These are phyloP conservation scores for Sander vitreus DNA, from an alignment of 2,113 vertebrate genomes.

Conservation along the genomic window DNA sequence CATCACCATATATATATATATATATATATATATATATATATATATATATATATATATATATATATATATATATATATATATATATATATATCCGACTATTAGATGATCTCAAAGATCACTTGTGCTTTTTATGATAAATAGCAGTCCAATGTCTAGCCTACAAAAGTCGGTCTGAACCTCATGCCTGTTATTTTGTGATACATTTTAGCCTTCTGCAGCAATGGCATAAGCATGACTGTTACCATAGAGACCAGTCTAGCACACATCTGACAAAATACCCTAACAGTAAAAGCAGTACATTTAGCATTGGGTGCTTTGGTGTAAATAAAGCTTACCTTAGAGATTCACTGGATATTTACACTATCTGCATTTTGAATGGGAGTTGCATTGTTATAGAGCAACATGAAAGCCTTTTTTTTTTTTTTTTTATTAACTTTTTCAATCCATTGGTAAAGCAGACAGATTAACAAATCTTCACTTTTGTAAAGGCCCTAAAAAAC, in stretches of 20 bases:
- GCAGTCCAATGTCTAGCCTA: background rate
- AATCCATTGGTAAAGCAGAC: background rate
- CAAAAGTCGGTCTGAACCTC: background rate
- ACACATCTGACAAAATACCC: background rate
- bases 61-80: no score
- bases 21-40: no score
- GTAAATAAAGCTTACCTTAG: constrained; percentile 1
- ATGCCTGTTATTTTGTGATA: background rate
- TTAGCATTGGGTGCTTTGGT: background rate
- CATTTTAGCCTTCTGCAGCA: constrained; percentile 2
- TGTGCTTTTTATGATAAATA: background rate
- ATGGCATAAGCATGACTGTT: background rate
- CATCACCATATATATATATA: no score
- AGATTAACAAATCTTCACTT: background rate
- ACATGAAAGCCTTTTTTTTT: background rate
- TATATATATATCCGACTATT: no score
- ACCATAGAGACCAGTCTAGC: background rate
- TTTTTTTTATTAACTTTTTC: no score
- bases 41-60: no score
- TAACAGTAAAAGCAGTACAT: background rate
- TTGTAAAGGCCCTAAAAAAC: no score
- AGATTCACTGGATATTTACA: background rate
- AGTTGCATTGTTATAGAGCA: background rate
- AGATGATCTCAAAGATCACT: background rate
- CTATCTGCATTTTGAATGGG: constrained; percentile 9